Evolutionary conservation across 2,113 vertebrate genomes (phyloP).

Genomic region (Dissostichus mawsoni): DNA sequence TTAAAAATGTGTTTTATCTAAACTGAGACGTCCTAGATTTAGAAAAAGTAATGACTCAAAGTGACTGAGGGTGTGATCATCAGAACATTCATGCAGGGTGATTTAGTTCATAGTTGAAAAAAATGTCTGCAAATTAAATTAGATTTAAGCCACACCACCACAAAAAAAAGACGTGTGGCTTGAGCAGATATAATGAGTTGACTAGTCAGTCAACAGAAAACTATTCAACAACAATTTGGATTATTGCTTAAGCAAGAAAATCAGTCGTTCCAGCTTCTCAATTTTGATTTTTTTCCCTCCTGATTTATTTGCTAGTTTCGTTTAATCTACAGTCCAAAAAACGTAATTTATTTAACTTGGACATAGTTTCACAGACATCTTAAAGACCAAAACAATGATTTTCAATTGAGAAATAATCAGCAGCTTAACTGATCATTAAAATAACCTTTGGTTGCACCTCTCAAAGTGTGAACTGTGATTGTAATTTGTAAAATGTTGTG

Average conservation of each 20-base stretch:
- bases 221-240: not conserved
- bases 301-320: too few species aligned
- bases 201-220: too few species aligned
- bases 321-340: too few species aligned
- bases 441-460: too few species aligned
- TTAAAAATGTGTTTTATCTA: not conserved
- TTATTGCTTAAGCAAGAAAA: too few species aligned
- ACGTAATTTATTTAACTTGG: not conserved
- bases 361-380: too few species aligned
- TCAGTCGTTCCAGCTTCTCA: not conserved
- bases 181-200: not conserved
- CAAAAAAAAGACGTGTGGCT: not conserved
- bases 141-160: not conserved
- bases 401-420: too few species aligned
- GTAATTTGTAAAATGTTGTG: too few species aligned
- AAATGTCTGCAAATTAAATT: not conserved
- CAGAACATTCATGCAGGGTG: not conserved
- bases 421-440: too few species aligned
- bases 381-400: too few species aligned
- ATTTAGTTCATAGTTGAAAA: not conserved
- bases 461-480: too few species aligned
- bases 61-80: not conserved
- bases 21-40: not conserved
- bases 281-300: too few species aligned
- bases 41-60: not conserved